Evolutionary conservation across 2,113 vertebrate genomes (phyloP), one percentile per base, ranked within the genome.

Genomic region (Pristiophorus japonicus): DNA sequence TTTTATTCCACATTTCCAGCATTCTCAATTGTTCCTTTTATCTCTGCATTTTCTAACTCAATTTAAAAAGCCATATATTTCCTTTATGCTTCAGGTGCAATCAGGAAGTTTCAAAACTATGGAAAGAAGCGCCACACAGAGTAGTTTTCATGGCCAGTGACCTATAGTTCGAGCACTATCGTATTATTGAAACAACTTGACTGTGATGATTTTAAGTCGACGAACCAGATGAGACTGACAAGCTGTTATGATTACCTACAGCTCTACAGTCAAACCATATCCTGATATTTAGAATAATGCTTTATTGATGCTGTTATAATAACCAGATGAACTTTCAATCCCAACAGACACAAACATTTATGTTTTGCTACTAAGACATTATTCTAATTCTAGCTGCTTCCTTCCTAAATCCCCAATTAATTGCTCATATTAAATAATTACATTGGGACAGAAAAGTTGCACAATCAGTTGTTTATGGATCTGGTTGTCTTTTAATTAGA

Each of bases 381-480:
- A 94, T 94, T 94, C 65, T 94, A 67, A 94, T 94, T 94, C 93
- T 70, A 94, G 65, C 93, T 70, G 42, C 65, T 67, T 67, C 93
- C 66, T 94, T 67, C 66, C 93, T 73, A 94, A 94, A 94, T 94
- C 93, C 93, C 93, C 65, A 70, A 94, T 94, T 94, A 94, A 94
- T 94, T 94, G 93, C 27, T 94, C 65, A 94, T 70, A 94, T 94
- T 94, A 94, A 94, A 94, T 94, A 70, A 94, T 94, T 94, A 94
- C 65, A 94, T 73, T 94, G 93, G 93, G 93, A 94, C 12, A 66
- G 73, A 45, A 94, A 94, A 94, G 66, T 51, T 94, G 93, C 93
- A 94, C 66, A 94, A 70, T 94, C 93, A 94, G 93, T 51, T 94
- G 93, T 94, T 70, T 94, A 67, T 70, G 66, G 65, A 51, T 94